phyloP scores from a whole-genome alignment of 2,797 vertebrate genomes.

The Oryzias sinensis region DNA sequence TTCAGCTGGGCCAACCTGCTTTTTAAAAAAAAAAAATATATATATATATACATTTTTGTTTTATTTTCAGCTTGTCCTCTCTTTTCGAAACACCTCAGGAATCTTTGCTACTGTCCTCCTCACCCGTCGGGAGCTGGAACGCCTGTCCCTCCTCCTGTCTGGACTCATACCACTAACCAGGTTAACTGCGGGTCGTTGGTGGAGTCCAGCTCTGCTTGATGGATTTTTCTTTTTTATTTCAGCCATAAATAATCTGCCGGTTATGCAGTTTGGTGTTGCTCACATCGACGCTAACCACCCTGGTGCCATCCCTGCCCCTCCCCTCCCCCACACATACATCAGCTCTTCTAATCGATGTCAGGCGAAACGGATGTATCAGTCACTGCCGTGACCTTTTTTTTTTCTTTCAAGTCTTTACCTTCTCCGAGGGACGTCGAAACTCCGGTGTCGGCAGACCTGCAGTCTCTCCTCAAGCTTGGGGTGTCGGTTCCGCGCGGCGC shows the following conservation, averaged over 20 bases:
- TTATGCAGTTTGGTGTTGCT: neutral
- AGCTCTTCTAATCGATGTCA: slow-evolving; percentile 70
- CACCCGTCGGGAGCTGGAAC: slow-evolving; percentile 65
- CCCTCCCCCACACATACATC: too few relatives aligned
- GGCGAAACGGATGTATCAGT: slow-evolving; percentile 73
- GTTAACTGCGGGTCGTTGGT: neutral
- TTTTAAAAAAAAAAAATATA: slow-evolving; percentile 6
- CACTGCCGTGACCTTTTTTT: slow-evolving; percentile 28
- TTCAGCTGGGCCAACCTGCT: slow-evolving; percentile 78
- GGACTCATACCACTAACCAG: neutral
- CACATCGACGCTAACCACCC: slow-evolving; percentile 43
- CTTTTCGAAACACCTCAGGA: slow-evolving; percentile 88
- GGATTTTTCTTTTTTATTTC: too few relatives aligned
- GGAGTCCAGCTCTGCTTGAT: too few relatives aligned
- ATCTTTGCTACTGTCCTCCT: slow-evolving; percentile 74
- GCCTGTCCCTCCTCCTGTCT: slow-evolving; percentile 12
- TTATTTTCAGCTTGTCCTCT: slow-evolving; percentile 59
- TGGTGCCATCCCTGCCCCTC: slow-evolving; percentile 72
- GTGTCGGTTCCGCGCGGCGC: slow-evolving; percentile 36
- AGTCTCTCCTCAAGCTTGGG: slow-evolving; percentile 70
- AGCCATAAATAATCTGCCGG: neutral
- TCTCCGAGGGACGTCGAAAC: slow-evolving; percentile 58
- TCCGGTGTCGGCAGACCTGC: slow-evolving; percentile 71
- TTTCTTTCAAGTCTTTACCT: slow-evolving; percentile 50
- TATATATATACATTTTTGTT: neutral